Evolutionary conservation across 2,888 invertebrate genomes (phyloP).

Genomic region (Melanostoma mellinum): DNA sequence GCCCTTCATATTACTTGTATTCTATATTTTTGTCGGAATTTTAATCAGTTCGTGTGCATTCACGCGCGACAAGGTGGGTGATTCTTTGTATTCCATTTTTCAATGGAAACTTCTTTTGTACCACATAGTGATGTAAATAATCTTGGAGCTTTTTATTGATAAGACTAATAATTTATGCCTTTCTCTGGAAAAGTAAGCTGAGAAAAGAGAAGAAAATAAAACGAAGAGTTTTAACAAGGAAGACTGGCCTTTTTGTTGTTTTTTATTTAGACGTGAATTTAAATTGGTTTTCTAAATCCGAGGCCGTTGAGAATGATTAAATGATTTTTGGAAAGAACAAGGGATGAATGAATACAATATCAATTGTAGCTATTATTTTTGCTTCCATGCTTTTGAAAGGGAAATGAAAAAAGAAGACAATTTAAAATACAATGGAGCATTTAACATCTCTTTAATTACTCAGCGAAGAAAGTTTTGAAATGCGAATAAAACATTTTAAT

Average conservation of each 20-base stretch:
- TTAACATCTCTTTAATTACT: too few species aligned
- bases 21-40: conserved; percentile 39
- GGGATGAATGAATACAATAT: conserved; percentile 41
- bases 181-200: conserved; percentile 50
- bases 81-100: conserved; percentile 29
- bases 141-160: conserved; percentile 61
- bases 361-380: conserved; percentile 32
- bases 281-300: conserved; percentile 23
- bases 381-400: conserved; percentile 50
- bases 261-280: conserved; percentile 33
- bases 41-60: conserved; percentile 30
- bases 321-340: conserved; percentile 7
- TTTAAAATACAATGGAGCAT: background rate
- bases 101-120: conserved; percentile 42
- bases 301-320: conserved; percentile 7
- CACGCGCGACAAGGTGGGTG: conserved; percentile 16
- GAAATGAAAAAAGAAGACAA: background rate
- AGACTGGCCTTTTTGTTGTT: conserved; percentile 43
- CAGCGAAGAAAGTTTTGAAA: too few species aligned
- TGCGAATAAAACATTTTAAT: too few species aligned
- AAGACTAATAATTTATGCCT: conserved; percentile 64
- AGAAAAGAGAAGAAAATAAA: conserved; percentile 50
- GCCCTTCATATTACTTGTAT: conserved; percentile 54
- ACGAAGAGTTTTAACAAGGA: conserved; percentile 50
- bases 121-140: conserved; percentile 63